phyloP scores from a whole-genome alignment of 2,888 invertebrate species.

The Drosophila birchii region DNA sequence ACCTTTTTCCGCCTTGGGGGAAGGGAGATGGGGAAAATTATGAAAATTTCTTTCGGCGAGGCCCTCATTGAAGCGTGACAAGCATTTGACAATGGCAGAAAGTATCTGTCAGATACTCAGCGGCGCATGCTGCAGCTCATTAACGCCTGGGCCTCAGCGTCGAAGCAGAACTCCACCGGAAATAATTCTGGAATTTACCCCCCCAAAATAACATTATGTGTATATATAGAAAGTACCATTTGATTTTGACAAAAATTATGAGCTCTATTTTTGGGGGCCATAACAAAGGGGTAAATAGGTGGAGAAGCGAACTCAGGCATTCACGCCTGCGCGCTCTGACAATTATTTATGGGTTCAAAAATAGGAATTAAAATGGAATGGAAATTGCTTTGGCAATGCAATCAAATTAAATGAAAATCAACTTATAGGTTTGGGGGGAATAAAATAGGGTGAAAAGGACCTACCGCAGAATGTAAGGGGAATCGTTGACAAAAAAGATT shows the following conservation, averaged over 20 bases:
- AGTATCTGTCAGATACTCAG: constrained; percentile 69
- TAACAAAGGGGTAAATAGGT: constrained; percentile 33
- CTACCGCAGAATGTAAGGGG: constrained; percentile 22
- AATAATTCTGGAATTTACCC: constrained; percentile 61
- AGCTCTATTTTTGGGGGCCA: constrained; percentile 53
- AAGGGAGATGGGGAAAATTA: constrained; percentile 42
- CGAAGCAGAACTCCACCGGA: constrained; percentile 69
- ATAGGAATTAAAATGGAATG: constrained; percentile 38
- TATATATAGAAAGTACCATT: constrained; percentile 32
- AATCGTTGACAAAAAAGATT: constrained; percentile 51
- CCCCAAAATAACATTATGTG: constrained; percentile 11
- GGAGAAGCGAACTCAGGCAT: constrained; percentile 27
- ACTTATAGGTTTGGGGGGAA: constrained; percentile 46
- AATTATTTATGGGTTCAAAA: constrained; percentile 56
- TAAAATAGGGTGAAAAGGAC: constrained; percentile 24
- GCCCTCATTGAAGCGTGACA: constrained; percentile 72
- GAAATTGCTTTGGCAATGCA: constrained; percentile 62
- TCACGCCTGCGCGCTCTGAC: constrained; percentile 69
- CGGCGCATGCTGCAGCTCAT: constrained; percentile 74
- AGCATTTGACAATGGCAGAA: constrained; percentile 65
- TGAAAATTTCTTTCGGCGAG: constrained; percentile 44
- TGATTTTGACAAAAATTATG: constrained; percentile 53
- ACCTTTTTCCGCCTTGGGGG: constrained; percentile 2
- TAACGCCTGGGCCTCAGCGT: constrained; percentile 68
- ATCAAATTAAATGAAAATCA: constrained; percentile 68